A percentile compares a stretch with the other conserved stretches of the same genome.
These are phyloP conservation scores for Epizoanthus stellaris DNA, from an alignment of 92 coral and sea anemone species.

Conservation along the genomic window DNA sequence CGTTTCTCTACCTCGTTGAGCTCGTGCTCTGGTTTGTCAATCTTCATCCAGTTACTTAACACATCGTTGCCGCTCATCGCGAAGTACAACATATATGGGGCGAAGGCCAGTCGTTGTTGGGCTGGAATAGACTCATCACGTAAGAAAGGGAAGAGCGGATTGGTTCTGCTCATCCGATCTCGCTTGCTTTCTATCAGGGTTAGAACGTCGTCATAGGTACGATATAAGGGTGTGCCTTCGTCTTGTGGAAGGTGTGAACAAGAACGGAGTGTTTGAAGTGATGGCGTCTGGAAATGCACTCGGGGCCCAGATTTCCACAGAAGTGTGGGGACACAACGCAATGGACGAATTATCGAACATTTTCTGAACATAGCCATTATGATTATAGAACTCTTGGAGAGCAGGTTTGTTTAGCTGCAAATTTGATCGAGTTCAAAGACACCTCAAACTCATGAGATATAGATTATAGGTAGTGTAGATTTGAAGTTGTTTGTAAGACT, in stretches of 20 bases:
- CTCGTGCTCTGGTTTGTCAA: constrained; percentile 36
- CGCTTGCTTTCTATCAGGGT: constrained; percentile 22
- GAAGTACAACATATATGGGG: constrained; percentile 28
- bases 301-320: background rate
- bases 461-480: no score
- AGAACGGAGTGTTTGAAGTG: background rate
- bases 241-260: constrained; percentile 3
- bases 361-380: constrained; percentile 16
- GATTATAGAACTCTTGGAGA: background rate
- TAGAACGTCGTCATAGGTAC: constrained; percentile 25
- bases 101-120: constrained; percentile 20
- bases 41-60: constrained; percentile 33
- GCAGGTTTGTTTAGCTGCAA: no score
- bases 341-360: background rate
- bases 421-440: no score
- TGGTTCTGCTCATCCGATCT: constrained; percentile 15
- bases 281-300: background rate
- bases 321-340: background rate
- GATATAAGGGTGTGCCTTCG: background rate
- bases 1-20: constrained; percentile 33
- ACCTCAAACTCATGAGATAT: no score
- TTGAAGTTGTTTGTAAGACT: no score
- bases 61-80: constrained; percentile 17
- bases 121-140: constrained; percentile 18
- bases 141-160: constrained; percentile 25